Conservation (phyloP, 2,797 vertebrate species). For the Lepilemur septentrionalis region DNA sequence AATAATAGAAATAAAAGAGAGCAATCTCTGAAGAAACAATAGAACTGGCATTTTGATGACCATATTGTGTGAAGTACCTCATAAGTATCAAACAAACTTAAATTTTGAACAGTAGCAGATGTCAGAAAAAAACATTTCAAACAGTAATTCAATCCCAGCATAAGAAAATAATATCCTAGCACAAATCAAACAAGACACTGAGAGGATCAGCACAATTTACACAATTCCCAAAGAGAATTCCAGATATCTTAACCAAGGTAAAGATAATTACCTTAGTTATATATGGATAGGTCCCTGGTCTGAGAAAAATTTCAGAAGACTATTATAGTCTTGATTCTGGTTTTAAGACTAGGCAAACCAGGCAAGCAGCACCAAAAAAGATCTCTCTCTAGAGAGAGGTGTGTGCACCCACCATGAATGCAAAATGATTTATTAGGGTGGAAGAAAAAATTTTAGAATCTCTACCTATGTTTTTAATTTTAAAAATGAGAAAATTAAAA, state of each 20-base stretch:
- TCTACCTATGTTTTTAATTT: neutral
- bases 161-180: slow-evolving; percentile 4
- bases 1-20: neutral
- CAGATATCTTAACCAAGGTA: neutral
- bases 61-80: neutral
- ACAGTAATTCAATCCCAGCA: neutral
- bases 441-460: neutral
- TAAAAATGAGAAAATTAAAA: neutral
- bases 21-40: neutral
- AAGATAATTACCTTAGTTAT: neutral
- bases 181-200: neutral
- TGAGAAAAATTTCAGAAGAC: neutral
- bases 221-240: neutral
- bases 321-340: neutral
- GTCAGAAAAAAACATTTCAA: neutral
- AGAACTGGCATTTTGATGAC: neutral
- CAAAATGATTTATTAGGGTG: neutral
- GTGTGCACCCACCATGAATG: neutral
- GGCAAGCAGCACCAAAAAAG: neutral
- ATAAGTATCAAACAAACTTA: slow-evolving; percentile 23
- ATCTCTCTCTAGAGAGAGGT: neutral
- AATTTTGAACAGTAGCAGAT: neutral
- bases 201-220: neutral
- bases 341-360: neutral
- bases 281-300: neutral